Conservation (phyloP, 2,113 vertebrate species). For the Himantopus leucocephalus region DNA sequence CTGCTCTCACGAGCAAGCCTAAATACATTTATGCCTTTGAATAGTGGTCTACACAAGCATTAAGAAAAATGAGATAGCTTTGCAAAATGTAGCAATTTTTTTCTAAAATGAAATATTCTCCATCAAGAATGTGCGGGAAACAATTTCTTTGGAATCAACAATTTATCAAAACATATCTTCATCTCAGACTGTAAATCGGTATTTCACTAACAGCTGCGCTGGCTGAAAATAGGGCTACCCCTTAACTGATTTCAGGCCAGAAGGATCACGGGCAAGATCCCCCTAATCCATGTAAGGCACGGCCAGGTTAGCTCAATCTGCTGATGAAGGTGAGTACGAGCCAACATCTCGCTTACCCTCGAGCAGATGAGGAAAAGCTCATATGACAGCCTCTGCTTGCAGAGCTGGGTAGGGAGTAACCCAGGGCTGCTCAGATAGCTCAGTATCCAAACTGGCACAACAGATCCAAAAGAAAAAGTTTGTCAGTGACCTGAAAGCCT, state of each 20-base stretch:
- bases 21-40: neutral
- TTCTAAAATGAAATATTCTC: constrained; percentile 16
- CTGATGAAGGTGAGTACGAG: neutral
- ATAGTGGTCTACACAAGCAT: neutral
- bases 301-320: neutral
- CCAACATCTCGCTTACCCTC: neutral
- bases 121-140: neutral
- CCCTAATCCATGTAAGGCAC: neutral
- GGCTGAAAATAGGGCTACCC: neutral
- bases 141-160: neutral
- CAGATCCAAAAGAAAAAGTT: neutral
- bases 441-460: neutral
- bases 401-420: neutral
- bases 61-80: neutral
- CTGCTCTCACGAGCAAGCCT: neutral
- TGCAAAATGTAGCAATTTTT: neutral
- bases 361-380: neutral
- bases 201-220: neutral
- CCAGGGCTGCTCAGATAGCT: neutral
- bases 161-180: neutral
- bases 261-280: neutral
- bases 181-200: neutral
- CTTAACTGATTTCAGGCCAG: neutral
- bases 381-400: neutral
- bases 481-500: neutral